phyloP scores from a whole-genome alignment of 2,797 vertebrate genomes.

The Pempheris klunzingeri region DNA sequence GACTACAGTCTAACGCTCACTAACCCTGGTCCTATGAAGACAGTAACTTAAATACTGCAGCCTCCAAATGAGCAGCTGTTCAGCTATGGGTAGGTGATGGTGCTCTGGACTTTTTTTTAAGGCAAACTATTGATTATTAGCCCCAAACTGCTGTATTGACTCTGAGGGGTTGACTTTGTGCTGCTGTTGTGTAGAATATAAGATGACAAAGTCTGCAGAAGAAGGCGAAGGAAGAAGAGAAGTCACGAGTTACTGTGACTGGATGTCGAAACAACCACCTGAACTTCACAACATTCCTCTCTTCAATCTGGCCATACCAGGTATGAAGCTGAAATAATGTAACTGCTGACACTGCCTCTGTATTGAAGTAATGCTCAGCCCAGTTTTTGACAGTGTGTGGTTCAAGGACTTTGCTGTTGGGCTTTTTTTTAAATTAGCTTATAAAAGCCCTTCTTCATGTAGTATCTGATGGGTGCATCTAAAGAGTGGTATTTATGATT shows the following conservation, averaged over 20 bases:
- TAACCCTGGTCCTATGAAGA: background rate
- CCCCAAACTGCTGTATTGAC: background rate
- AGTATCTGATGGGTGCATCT: too few relatives aligned
- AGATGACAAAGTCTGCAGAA: constrained; percentile 20
- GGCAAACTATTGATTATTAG: background rate
- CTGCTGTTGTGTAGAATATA: background rate
- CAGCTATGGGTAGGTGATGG: too few relatives aligned
- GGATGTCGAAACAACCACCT: constrained; percentile 71
- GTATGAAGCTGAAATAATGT: constrained; percentile 36
- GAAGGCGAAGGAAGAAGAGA: background rate
- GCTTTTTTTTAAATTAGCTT: background rate
- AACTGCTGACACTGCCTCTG: background rate
- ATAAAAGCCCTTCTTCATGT: background rate
- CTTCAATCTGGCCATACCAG: constrained; percentile 70
- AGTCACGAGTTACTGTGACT: constrained; percentile 41
- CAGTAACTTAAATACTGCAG: background rate
- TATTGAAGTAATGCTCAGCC: background rate
- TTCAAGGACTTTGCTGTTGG: background rate
- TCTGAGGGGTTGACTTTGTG: background rate
- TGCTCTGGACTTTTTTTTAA: too few relatives aligned
- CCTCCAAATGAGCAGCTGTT: background rate
- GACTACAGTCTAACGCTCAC: background rate
- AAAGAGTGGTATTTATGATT: too few relatives aligned
- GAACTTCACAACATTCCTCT: constrained; percentile 51
- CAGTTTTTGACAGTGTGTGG: background rate